Conservation (phyloP, 2,113 vertebrate genomes). For the Istiophorus platypterus region DNA sequence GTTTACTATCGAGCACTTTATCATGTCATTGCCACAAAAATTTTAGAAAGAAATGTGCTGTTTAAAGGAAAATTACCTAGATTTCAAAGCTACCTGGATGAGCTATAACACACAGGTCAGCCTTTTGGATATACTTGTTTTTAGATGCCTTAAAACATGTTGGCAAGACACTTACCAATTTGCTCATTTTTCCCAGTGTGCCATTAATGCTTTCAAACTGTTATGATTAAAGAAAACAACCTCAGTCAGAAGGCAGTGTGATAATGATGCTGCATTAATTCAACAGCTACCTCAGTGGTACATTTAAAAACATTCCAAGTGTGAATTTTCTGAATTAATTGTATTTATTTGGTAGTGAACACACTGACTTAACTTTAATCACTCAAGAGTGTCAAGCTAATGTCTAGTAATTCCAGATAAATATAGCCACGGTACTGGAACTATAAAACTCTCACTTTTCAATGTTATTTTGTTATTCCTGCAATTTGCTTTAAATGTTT, state of each 20-base stretch:
- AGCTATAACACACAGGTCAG: constrained; percentile 15
- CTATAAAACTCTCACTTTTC: constrained; percentile 24
- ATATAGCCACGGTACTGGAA: constrained; percentile 35
- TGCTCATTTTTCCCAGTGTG: background rate
- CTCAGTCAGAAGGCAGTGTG: background rate
- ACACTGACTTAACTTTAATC: background rate
- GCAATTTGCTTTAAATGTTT: constrained; percentile 1
- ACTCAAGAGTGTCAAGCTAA: constrained; percentile 25
- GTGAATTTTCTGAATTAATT: constrained; percentile 15
- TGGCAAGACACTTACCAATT: background rate
- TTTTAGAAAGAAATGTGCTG: constrained; percentile 18
- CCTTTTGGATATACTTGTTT: constrained; percentile 11
- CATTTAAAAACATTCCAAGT: constrained; percentile 50
- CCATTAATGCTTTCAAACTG: constrained; percentile 16
- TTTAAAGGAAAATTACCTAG: background rate
- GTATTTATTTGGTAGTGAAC: constrained; percentile 56
- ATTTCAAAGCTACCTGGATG: constrained; percentile 7
- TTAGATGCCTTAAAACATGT: constrained; percentile 54
- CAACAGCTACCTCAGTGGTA: constrained; percentile 65
- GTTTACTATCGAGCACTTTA: constrained; percentile 78
- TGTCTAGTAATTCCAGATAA: constrained; percentile 22
- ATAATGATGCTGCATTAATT: constrained; percentile 13
- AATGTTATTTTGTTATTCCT: constrained; percentile 13
- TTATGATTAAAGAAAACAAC: constrained; percentile 5
- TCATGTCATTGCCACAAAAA: constrained; percentile 36